Conservation (phyloP, 2,797 vertebrate species). For the Parauchenoglanis punctatus region DNA sequence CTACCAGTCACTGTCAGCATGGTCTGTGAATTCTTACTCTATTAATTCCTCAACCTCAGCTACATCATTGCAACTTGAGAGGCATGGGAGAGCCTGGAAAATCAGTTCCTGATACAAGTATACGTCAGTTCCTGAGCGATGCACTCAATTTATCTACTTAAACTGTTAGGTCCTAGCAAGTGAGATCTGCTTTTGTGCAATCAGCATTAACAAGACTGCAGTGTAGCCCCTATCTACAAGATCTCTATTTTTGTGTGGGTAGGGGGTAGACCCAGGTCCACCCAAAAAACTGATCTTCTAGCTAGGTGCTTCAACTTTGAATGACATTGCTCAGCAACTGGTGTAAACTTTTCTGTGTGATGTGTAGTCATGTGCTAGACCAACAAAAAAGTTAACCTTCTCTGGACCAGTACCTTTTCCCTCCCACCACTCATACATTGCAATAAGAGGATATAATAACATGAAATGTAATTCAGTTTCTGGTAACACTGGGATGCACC, state of each 20-base stretch:
- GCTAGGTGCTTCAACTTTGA: neutral
- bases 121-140: neutral
- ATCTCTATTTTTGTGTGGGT: too few relatives aligned
- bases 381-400: neutral
- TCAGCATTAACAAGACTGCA: neutral
- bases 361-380: neutral
- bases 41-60: neutral
- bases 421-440: neutral
- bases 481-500: neutral
- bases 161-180: neutral
- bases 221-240: neutral
- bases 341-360: neutral
- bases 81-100: neutral
- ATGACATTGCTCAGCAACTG: neutral
- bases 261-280: neutral
- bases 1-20: neutral
- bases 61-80: neutral
- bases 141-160: neutral
- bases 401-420: conserved; percentile 16
- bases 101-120: neutral
- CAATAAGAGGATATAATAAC: neutral
- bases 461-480: neutral
- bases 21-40: neutral
- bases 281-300: neutral
- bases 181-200: neutral